phyloP scores from a whole-genome alignment of 2,888 invertebrate species.

The Rhamphomyia laevipes region DNA sequence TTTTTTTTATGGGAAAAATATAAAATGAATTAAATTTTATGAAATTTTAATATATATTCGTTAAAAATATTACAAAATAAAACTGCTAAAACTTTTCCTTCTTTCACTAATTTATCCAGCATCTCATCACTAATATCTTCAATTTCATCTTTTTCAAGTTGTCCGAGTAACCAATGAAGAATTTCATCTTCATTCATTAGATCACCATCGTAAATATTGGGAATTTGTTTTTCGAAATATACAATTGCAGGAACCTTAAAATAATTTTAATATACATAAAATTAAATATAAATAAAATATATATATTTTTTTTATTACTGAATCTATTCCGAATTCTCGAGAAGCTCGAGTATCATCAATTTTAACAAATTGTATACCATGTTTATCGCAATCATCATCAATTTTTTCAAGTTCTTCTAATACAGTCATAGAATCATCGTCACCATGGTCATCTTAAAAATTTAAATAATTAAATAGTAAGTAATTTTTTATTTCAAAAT shows the following conservation, averaged over 20 bases:
- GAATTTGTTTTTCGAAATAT: constrained; percentile 87
- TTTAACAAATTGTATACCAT: constrained; percentile 87
- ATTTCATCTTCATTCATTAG: constrained; percentile 81
- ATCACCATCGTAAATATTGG: constrained; percentile 86
- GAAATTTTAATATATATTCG: not conserved
- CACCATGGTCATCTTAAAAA: constrained; percentile 73
- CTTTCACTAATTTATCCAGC: constrained; percentile 78
- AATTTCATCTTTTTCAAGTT: constrained; percentile 84
- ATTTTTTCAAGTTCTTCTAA: constrained; percentile 82
- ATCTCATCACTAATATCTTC: constrained; percentile 92
- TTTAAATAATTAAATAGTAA: not conserved
- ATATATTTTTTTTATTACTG: constrained; percentile 23
- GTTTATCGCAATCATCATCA: constrained; percentile 85
- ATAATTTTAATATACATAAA: not conserved
- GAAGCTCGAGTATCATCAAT: constrained; percentile 80
- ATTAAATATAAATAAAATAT: not conserved
- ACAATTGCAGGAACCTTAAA: constrained; percentile 64
- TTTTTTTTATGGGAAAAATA: too few species aligned
- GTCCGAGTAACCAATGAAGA: constrained; percentile 75
- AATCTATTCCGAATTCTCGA: constrained; percentile 73
- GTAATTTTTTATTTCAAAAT: too few species aligned
- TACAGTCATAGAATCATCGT: constrained; percentile 77
- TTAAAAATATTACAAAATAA: constrained; percentile 60
- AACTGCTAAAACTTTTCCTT: constrained; percentile 79
- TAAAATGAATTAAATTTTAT: not conserved